Evolutionary conservation across 1,140 invertebrate species (phyloP).

Genomic region (Cataglyphis hispanica): DNA sequence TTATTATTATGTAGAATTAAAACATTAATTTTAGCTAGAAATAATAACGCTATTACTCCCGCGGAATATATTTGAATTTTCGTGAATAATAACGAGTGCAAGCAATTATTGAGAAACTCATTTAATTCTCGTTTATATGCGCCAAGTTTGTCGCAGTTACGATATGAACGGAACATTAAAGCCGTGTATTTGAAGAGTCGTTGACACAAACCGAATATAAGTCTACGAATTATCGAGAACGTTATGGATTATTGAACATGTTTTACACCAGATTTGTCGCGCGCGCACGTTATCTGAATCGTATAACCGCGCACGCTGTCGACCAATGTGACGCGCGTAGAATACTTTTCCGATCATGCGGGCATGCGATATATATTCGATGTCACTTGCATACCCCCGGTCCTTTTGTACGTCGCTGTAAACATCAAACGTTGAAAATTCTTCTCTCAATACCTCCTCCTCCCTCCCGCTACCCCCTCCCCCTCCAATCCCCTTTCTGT

Average conservation of each 20-base stretch:
- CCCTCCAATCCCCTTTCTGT: too few species aligned
- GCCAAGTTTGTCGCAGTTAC: slow-evolving; percentile 16
- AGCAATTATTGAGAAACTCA: slow-evolving; percentile 52
- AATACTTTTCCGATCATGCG: slow-evolving; percentile 64
- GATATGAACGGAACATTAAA: slow-evolving; percentile 35
- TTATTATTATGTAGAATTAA: slow-evolving; percentile 6
- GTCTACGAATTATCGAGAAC: slow-evolving; percentile 48
- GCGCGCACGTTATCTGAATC: slow-evolving; percentile 36
- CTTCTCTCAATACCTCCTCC: neutral
- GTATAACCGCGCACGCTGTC: slow-evolving; percentile 52
- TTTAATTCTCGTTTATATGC: slow-evolving; percentile 58
- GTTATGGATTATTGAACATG: slow-evolving; percentile 46
- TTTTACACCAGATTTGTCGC: slow-evolving; percentile 59
- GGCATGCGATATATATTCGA: slow-evolving; percentile 59
- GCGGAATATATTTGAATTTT: slow-evolving; percentile 25
- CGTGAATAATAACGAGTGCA: slow-evolving; percentile 30
- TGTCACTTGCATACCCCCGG: slow-evolving; percentile 53
- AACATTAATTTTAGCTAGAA: neutral
- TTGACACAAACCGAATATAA: slow-evolving; percentile 39
- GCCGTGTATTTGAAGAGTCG: slow-evolving; percentile 36
- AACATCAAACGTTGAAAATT: slow-evolving; percentile 54
- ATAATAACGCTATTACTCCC: neutral
- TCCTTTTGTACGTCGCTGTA: slow-evolving; percentile 50
- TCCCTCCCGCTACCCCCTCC: too few species aligned
- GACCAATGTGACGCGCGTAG: slow-evolving; percentile 40